Evolutionary conservation across 2,797 vertebrate species (phyloP).

Genomic region (Crossoptilon crossoptilon): DNA sequence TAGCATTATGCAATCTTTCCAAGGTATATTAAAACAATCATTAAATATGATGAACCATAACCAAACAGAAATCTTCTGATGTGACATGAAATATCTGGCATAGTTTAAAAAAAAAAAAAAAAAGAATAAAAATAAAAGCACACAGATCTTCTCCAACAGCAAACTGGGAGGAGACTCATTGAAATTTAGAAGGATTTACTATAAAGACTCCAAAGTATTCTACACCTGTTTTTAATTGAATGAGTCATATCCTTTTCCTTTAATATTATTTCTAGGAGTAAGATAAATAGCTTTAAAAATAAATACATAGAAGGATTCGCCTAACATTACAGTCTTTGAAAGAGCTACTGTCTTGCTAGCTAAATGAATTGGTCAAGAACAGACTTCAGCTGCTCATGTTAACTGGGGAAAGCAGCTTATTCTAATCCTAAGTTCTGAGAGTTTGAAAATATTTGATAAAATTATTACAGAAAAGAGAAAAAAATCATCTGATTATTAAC

Average conservation of each 20-base stretch:
- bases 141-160: not conserved
- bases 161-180: not conserved
- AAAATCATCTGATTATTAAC: not conserved
- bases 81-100: rapidly evolving
- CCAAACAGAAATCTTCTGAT: not conserved
- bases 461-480: not conserved
- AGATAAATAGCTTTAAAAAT: not conserved
- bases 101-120: too few species aligned
- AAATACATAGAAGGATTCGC: not conserved
- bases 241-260: not conserved
- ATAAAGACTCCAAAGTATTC: not conserved
- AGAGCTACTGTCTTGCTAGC: not conserved
- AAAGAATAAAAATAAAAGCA: not conserved
- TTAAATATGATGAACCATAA: not conserved
- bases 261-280: not conserved
- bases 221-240: not conserved
- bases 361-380: not conserved
- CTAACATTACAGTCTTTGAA: not conserved
- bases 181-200: not conserved
- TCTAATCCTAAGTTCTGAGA: not conserved
- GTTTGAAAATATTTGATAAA: not conserved
- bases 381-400: not conserved
- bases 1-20: not conserved
- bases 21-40: not conserved
- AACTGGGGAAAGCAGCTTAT: not conserved